phyloP scores from a whole-genome alignment of 2,113 vertebrate species.

The Cathartes aura region DNA sequence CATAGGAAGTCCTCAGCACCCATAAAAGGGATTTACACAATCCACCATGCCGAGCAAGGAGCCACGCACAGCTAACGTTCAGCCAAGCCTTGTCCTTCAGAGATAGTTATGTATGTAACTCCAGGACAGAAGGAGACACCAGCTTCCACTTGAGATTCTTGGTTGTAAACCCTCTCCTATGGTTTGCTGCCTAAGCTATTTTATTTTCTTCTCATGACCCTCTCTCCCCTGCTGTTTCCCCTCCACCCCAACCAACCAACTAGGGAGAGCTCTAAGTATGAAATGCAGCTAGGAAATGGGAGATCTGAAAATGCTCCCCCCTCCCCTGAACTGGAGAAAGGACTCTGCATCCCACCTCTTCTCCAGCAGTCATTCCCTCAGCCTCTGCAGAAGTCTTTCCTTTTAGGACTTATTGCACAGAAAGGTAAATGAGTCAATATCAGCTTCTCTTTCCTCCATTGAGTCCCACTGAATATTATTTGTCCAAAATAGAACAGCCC shows the following conservation, averaged over 20 bases:
- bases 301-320: background rate
- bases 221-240: background rate
- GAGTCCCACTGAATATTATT: background rate
- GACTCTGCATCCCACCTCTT: background rate
- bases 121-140: background rate
- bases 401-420: background rate
- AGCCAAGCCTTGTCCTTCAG: background rate
- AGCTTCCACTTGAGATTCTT: background rate
- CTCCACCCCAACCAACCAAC: background rate
- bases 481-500: background rate
- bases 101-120: rapidly evolving
- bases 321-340: rapidly evolving
- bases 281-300: background rate
- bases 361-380: background rate
- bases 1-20: background rate
- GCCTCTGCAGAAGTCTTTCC: background rate
- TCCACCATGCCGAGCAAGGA: background rate
- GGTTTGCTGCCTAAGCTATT: background rate
- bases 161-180: background rate
- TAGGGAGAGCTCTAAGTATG: background rate
- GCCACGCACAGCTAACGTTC: background rate
- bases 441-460: background rate
- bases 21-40: background rate
- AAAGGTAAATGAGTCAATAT: background rate
- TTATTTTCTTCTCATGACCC: background rate